Base-by-base conservation (phyloP, 1,140 invertebrate genomes). In the Radopholus similis region DNA sequence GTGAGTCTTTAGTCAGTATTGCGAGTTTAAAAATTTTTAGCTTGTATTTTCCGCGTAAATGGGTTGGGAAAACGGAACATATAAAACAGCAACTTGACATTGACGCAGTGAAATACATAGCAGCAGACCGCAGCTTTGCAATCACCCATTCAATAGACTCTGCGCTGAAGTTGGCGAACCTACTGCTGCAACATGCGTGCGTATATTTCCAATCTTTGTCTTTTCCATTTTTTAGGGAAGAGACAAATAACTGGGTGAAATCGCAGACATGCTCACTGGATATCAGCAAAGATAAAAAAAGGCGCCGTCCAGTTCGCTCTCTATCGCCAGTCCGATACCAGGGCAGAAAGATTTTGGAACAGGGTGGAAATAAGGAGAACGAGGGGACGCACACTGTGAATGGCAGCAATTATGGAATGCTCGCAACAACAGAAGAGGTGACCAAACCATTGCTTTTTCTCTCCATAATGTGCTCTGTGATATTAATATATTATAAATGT, bases 31-130 rank as follows among this genome's bases (percentile, higher is more conserved):
- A 8, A 3, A 6, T 32, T 30, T 51, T 49, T 13, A 65, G 64
- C n/a, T 26, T 65, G 40, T 59, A 49, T n/a, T 65, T 65, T 35
- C 64, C 64, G 4, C 53, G 32, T 15, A 32, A 37, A 35, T 40
- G 64, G 34, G 53, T 65, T 34, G 64, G 53, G 30, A 49, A 38
- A n/a, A 37, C 34, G 15, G 38, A 23, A 18, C 47, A 64, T 34
- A 32, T 64, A 30, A 59, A 32, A n/a, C 30, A 64, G 53, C 26
- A 28, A 21, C 18, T 64, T 15, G 47, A 37, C 49, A 37, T 64
- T 26, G 1, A 64, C 8, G 40, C 23, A 4, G 28, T 66, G 18
- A 55, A 56, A 18, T 66, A 66, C 51, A 64, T 66, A 35, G 51
- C 51, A 4, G 47, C 21, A 11, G 56, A 35, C 32, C 38, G 40